These are phyloP conservation scores for Steinernema feltiae DNA, from an alignment of 1,140 invertebrate species.

Conservation along the genomic window DNA sequence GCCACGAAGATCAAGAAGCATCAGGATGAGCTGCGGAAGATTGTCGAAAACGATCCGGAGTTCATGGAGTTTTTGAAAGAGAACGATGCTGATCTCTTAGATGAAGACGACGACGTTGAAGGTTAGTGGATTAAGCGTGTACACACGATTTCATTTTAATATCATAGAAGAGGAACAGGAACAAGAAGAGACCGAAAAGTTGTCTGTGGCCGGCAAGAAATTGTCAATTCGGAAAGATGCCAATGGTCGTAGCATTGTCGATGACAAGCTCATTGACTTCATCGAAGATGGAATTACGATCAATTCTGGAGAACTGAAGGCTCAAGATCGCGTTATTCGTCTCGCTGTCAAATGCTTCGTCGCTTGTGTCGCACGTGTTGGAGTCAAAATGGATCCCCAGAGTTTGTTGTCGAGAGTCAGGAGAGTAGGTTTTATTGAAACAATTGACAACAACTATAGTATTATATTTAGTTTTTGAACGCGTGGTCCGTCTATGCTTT, in stretches of 20 bases:
- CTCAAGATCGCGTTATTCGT: not conserved
- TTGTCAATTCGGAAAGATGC: not conserved
- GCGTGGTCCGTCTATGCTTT: not conserved
- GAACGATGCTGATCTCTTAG: conserved; percentile 1
- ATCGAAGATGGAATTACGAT: not conserved
- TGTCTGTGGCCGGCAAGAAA: not conserved
- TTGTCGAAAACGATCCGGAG: not conserved
- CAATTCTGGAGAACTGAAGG: not conserved
- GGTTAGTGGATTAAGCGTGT: not conserved
- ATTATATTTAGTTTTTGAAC: not conserved
- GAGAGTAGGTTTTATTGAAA: not conserved
- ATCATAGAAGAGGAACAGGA: not conserved
- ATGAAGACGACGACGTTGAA: not conserved
- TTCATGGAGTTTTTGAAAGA: conserved; percentile 9
- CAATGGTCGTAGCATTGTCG: not conserved
- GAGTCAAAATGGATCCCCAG: conserved; percentile 3
- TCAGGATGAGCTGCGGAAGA: not conserved
- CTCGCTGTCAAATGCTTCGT: conserved; percentile 3
- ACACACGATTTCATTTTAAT: not conserved
- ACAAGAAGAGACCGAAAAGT: not conserved
- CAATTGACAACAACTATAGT: not conserved
- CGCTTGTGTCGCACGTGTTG: not conserved
- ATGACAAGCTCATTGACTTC: not conserved
- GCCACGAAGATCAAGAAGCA: no score
- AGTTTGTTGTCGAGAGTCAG: not conserved